Conservation (phyloP, 2,888 invertebrate genomes). For the Eucera pruinosa region DNA sequence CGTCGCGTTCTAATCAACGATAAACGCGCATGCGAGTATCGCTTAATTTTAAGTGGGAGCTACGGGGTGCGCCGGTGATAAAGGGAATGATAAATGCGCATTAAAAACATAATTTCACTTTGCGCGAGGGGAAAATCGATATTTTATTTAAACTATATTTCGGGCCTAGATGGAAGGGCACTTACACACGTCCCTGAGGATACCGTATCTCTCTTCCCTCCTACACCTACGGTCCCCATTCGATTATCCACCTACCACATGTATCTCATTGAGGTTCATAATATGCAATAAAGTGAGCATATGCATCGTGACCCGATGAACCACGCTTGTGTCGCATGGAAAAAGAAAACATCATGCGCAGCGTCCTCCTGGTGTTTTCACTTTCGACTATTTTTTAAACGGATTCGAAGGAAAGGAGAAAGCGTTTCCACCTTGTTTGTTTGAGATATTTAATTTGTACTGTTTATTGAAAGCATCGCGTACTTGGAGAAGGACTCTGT, state of each 20-base stretch:
- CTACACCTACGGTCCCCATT: slow-evolving; percentile 52
- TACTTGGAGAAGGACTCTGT: no score
- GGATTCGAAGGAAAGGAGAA: no score
- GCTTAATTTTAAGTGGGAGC: slow-evolving; percentile 27
- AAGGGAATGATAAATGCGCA: slow-evolving; percentile 53
- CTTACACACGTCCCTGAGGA: slow-evolving; percentile 61
- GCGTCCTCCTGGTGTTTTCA: no score
- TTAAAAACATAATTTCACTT: slow-evolving; percentile 57
- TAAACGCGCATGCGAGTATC: slow-evolving; percentile 32
- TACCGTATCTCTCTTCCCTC: slow-evolving; percentile 31
- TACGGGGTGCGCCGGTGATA: slow-evolving; percentile 8
- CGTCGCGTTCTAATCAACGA: slow-evolving; percentile 29
- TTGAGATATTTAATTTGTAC: no score
- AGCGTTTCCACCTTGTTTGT: no score
- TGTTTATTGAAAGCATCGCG: no score
- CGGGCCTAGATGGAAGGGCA: slow-evolving; percentile 50
- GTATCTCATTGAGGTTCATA: slow-evolving; percentile 54
- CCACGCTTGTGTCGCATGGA: background rate
- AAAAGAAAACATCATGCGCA: no score
- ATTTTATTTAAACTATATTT: slow-evolving; percentile 58
- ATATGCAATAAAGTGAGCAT: slow-evolving; percentile 55
- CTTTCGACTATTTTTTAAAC: no score
- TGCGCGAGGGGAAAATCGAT: slow-evolving; percentile 44
- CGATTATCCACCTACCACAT: slow-evolving; percentile 58
- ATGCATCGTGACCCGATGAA: slow-evolving; percentile 31